Evolutionary conservation across 1,140 invertebrate genomes (phyloP).

Genomic region (Mizuhopecten yessoensis): DNA sequence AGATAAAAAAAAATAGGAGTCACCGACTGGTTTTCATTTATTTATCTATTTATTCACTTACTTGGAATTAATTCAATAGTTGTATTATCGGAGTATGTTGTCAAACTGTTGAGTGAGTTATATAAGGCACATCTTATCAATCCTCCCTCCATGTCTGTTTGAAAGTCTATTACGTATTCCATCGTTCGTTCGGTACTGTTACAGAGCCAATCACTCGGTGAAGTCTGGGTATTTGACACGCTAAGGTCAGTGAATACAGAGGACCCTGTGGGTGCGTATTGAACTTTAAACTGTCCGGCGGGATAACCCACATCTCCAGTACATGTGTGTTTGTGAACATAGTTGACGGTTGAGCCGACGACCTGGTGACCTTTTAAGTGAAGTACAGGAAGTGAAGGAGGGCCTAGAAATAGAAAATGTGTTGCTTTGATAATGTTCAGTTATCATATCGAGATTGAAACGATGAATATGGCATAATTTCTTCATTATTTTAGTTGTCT

Average conservation of each 20-base stretch:
- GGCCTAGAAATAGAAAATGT: background rate
- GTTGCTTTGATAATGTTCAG: too few species aligned
- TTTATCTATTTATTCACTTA: too few species aligned
- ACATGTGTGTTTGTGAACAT: background rate
- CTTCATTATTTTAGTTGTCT: too few species aligned
- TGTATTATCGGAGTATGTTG: background rate
- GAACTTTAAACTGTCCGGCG: background rate
- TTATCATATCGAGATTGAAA: too few species aligned
- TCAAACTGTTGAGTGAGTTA: background rate
- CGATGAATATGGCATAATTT: too few species aligned
- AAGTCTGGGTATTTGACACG: background rate
- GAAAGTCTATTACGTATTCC: background rate
- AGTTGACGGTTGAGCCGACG: background rate
- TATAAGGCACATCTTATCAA: background rate
- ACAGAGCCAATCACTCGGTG: background rate
- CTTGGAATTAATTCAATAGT: background rate
- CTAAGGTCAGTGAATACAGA: background rate
- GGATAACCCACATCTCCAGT: conserved; percentile 5
- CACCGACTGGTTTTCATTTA: too few species aligned
- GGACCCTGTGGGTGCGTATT: background rate
- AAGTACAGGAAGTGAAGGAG: background rate
- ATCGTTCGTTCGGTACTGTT: conserved; percentile 5
- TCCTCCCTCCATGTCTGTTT: background rate
- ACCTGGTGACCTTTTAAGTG: background rate
- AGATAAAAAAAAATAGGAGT: too few species aligned